These are phyloP conservation scores for Sinelater perroti DNA, from an alignment of 2,888 invertebrate species.

Conservation along the genomic window DNA sequence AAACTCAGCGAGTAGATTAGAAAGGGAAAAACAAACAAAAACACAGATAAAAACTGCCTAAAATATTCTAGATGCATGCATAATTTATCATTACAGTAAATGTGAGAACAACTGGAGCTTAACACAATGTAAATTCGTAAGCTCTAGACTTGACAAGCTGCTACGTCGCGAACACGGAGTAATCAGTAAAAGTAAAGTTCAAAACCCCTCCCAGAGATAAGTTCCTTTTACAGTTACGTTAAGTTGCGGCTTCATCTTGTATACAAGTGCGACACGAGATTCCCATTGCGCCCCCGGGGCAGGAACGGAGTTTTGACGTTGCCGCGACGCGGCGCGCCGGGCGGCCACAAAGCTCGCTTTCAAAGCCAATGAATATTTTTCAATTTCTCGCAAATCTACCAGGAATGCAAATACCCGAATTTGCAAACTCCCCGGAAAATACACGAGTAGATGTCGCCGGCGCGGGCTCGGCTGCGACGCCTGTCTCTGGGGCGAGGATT, in stretches of 20 bases:
- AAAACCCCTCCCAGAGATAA: slow-evolving; percentile 12
- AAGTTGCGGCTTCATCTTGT: slow-evolving; percentile 40
- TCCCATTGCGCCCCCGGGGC: slow-evolving; percentile 39
- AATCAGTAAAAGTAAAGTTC: slow-evolving; percentile 21
- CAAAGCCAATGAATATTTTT: slow-evolving; percentile 44
- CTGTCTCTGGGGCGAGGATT: slow-evolving; percentile 19
- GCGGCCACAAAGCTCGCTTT: slow-evolving; percentile 33
- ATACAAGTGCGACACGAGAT: slow-evolving; percentile 42
- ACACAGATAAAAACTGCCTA: too few species aligned
- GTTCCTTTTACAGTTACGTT: slow-evolving; percentile 28
- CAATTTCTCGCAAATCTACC: slow-evolving; percentile 43
- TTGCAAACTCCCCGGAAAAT: slow-evolving; percentile 37
- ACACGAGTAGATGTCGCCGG: slow-evolving; percentile 29
- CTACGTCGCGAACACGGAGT: neutral
- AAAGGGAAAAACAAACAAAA: too few species aligned
- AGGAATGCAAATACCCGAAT: slow-evolving; percentile 42
- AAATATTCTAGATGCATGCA: too few species aligned
- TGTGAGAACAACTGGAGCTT: too few species aligned
- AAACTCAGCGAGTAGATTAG: too few species aligned
- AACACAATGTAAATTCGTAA: too few species aligned
- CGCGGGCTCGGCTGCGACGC: slow-evolving; percentile 21
- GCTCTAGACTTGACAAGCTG: too few species aligned
- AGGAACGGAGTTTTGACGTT: slow-evolving; percentile 39
- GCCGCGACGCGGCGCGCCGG: slow-evolving; percentile 10
- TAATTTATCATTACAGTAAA: too few species aligned